Evolutionary conservation across 2,888 invertebrate species (phyloP).

Genomic region (Galerucella calmariensis): DNA sequence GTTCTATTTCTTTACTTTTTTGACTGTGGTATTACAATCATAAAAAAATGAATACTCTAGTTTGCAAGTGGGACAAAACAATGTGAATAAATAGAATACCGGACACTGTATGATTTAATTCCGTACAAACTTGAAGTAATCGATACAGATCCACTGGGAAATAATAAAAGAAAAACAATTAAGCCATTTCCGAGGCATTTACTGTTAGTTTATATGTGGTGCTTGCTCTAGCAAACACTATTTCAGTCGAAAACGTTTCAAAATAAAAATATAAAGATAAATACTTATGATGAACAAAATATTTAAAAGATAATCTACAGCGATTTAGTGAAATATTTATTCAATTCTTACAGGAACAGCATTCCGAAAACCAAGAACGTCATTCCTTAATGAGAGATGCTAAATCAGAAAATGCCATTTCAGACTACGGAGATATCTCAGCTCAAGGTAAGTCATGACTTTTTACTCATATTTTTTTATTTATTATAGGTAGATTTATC

Average conservation of each 20-base stretch:
- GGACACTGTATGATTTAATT: too few relatives aligned
- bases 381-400: conserved; percentile 63
- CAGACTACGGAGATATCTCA: conserved; percentile 57
- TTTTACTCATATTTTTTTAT: too few relatives aligned
- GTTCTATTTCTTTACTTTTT: too few relatives aligned
- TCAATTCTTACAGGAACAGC: conserved; percentile 73
- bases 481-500: too few relatives aligned
- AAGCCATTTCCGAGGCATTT: neutral
- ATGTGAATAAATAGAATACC: too few relatives aligned
- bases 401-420: conserved; percentile 63
- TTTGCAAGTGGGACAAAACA: too few relatives aligned
- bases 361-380: conserved; percentile 73
- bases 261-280: too few relatives aligned
- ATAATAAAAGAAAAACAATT: neutral
- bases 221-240: too few relatives aligned
- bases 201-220: neutral
- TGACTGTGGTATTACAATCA: too few relatives aligned
- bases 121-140: too few relatives aligned
- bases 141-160: neutral
- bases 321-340: neutral
- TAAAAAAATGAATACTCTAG: too few relatives aligned
- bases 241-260: too few relatives aligned
- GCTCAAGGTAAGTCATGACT: conserved; percentile 54
- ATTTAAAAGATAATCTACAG: neutral
- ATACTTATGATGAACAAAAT: conserved; percentile 3